Conservation (phyloP, 2,797 vertebrate species). For the Sebastes hopkinsi region DNA sequence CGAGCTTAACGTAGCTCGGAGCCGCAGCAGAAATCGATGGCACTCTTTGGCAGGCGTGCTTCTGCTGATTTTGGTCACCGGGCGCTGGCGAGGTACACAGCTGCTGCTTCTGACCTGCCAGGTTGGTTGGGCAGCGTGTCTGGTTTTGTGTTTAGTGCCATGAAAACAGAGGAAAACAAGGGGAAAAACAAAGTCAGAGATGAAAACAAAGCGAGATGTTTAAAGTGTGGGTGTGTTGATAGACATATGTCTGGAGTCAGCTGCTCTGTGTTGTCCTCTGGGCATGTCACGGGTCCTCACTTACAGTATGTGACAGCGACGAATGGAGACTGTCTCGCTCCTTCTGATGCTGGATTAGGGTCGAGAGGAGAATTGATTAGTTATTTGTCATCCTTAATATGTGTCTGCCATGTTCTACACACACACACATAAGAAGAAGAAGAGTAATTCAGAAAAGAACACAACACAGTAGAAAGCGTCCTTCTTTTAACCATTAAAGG, state of each 20-base stretch:
- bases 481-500: not conserved
- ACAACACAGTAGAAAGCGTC: not conserved
- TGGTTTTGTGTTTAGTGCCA: not conserved
- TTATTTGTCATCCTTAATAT: conserved; percentile 40
- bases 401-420: not conserved
- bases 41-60: conserved; percentile 22
- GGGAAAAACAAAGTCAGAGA: not conserved
- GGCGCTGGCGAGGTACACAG: not conserved
- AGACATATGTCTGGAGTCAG: conserved; percentile 52
- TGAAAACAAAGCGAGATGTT: conserved; percentile 28
- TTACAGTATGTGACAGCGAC: conserved; percentile 23
- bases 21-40: conserved; percentile 52
- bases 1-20: conserved; percentile 27
- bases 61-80: conserved; percentile 42
- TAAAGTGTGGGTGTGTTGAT: conserved; percentile 28
- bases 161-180: not conserved
- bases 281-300: not conserved
- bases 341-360: conserved; percentile 32
- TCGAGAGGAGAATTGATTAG: conserved; percentile 28
- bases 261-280: conserved; percentile 24
- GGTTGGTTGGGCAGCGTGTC: not conserved
- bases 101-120: conserved; percentile 6
- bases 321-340: conserved; percentile 13
- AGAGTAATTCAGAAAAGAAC: conserved; percentile 6
- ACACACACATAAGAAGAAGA: not conserved